Conservation (phyloP, 2,888 invertebrate species). For the Priocnemis perturbator region DNA sequence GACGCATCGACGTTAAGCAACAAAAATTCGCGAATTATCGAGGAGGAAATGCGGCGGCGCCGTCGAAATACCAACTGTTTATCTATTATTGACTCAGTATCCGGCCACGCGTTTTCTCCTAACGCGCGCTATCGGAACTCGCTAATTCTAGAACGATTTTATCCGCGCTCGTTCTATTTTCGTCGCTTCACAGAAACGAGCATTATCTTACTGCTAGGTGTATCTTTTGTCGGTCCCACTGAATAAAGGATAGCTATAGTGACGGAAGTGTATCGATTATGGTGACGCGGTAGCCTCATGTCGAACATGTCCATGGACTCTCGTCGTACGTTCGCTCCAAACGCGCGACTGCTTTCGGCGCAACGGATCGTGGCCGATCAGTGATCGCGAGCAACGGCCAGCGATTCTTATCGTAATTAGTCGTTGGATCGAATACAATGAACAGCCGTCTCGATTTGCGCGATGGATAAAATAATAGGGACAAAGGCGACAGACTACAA, state of each 20-base stretch:
- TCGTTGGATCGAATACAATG: not conserved
- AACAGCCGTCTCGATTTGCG: no score
- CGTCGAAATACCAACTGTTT: no score
- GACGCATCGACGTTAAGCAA: no score
- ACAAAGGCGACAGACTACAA: no score
- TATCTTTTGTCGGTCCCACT: constrained; percentile 42
- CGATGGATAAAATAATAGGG: no score
- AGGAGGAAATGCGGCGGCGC: no score
- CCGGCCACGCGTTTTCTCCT: constrained; percentile 10
- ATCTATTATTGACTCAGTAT: constrained; percentile 2
- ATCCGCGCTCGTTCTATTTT: constrained; percentile 40
- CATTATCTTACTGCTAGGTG: constrained; percentile 45
- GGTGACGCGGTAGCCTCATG: constrained; percentile 36
- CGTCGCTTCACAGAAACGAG: constrained; percentile 28
- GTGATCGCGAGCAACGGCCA: not conserved
- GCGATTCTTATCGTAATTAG: not conserved
- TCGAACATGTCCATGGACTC: constrained; percentile 6
- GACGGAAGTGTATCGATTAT: constrained; percentile 54
- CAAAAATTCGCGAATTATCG: no score
- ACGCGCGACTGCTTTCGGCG: not conserved
- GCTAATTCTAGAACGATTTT: constrained; percentile 33
- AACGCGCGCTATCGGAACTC: constrained; percentile 18
- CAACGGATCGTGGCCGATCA: not conserved
- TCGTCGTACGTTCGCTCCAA: not conserved
- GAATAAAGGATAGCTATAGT: constrained; percentile 39